Evolutionary conservation across 2,113 vertebrate genomes (phyloP).

Genomic region (Myanophis thanlyinensis): DNA sequence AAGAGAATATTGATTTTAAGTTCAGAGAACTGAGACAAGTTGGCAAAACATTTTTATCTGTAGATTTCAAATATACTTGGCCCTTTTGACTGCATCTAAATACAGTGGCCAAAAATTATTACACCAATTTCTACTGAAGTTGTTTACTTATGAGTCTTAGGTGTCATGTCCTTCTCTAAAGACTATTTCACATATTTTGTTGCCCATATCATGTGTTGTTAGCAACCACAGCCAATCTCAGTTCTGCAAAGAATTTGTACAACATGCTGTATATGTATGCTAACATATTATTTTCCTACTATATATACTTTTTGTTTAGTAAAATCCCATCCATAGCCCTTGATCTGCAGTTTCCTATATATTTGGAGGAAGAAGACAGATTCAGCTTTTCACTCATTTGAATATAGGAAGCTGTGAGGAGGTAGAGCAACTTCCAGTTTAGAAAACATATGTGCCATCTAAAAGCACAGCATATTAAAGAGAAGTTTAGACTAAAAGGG

Average conservation of each 20-base stretch:
- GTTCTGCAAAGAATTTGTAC: neutral
- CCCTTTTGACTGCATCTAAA: conserved; percentile 8
- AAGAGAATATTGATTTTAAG: conserved; percentile 10
- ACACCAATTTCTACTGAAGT: neutral
- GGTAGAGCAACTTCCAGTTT: neutral
- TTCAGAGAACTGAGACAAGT: conserved; percentile 34
- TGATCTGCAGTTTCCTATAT: neutral
- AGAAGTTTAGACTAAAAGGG: neutral
- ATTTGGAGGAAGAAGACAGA: neutral
- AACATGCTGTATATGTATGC: neutral
- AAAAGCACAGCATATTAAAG: neutral
- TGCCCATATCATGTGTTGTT: neutral
- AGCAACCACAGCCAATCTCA: neutral
- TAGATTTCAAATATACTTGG: neutral
- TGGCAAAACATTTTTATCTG: conserved; percentile 3
- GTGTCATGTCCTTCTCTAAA: neutral
- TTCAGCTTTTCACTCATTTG: neutral
- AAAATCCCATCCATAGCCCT: neutral
- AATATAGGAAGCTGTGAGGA: neutral
- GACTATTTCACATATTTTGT: neutral
- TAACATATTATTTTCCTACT: neutral
- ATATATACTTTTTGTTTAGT: neutral
- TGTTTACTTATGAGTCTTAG: neutral
- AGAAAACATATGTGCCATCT: neutral
- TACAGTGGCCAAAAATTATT: neutral